These are phyloP conservation scores for Sebastes iracundus DNA, from an alignment of 2,797 vertebrate species.

Conservation along the genomic window DNA sequence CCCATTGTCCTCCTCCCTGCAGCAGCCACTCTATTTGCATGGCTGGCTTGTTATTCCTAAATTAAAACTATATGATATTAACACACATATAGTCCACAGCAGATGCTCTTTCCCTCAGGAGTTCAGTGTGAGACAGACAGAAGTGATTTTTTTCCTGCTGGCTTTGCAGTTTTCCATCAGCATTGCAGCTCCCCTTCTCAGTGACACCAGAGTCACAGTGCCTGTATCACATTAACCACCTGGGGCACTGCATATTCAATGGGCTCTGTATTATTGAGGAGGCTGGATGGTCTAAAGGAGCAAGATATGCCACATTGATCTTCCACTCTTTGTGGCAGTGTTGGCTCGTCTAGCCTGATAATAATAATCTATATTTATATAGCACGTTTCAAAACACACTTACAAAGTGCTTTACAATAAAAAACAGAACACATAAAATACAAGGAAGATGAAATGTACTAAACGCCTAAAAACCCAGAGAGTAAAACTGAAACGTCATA, in stretches of 20 bases:
- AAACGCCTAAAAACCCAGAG: too few species aligned
- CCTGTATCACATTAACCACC: conserved; percentile 75
- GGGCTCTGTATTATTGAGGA: conserved; percentile 77
- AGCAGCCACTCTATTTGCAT: conserved; percentile 12
- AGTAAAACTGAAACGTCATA: too few species aligned
- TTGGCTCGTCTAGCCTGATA: not conserved
- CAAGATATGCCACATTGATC: not conserved
- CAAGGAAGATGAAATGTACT: rapidly evolving
- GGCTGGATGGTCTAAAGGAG: conserved; percentile 24
- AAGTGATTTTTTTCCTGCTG: conserved; percentile 9
- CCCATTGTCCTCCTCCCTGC: conserved; percentile 40
- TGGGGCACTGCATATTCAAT: conserved; percentile 84
- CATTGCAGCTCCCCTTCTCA: conserved; percentile 39
- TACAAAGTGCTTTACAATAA: too few species aligned
- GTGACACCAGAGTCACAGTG: conserved; percentile 58
- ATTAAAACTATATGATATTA: not conserved
- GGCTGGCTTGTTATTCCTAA: not conserved
- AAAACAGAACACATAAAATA: too few species aligned
- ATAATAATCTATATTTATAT: too few species aligned
- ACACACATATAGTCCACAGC: not conserved
- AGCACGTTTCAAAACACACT: too few species aligned
- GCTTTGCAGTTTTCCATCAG: conserved; percentile 46
- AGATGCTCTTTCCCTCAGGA: not conserved
- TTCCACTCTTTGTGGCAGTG: conserved; percentile 6
- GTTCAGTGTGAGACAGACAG: not conserved